phyloP scores from a whole-genome alignment of 2,797 vertebrate species.

The Rhabdophis nuchalis region DNA sequence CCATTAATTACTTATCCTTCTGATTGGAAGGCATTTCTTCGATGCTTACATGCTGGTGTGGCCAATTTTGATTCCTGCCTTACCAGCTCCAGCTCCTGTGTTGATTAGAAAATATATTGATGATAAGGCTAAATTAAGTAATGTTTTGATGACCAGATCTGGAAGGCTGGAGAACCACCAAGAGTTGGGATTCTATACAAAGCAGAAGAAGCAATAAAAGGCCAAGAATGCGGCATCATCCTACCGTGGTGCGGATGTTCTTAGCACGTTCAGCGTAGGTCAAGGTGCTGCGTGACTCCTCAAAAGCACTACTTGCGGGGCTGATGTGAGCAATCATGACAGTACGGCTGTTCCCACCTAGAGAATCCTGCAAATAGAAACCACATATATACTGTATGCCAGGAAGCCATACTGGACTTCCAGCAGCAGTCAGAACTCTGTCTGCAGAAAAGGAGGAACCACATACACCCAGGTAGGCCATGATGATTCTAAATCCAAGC shows the following conservation, averaged over 20 bases:
- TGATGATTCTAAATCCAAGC: too few species aligned
- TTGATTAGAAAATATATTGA: background rate
- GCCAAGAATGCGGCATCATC: background rate
- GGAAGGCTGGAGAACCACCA: background rate
- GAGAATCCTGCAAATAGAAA: constrained; percentile 75
- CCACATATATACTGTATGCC: background rate
- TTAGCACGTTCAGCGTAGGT: constrained; percentile 89
- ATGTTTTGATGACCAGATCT: background rate
- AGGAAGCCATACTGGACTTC: background rate
- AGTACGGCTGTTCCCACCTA: constrained; percentile 87
- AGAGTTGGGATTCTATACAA: background rate
- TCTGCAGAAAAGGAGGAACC: background rate
- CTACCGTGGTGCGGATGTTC: constrained; percentile 86
- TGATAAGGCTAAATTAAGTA: background rate
- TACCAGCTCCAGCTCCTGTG: background rate
- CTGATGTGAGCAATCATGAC: constrained; percentile 96
- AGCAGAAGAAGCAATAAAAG: background rate
- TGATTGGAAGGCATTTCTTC: background rate
- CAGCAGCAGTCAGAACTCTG: background rate
- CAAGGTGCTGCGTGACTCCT: constrained; percentile 90
- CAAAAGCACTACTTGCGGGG: constrained; percentile 86
- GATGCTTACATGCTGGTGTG: background rate
- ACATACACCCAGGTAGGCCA: background rate
- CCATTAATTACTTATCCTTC: background rate
- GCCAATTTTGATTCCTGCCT: background rate